Conservation (phyloP, 2,888 invertebrate genomes). For the Chrysina gloriosa region DNA sequence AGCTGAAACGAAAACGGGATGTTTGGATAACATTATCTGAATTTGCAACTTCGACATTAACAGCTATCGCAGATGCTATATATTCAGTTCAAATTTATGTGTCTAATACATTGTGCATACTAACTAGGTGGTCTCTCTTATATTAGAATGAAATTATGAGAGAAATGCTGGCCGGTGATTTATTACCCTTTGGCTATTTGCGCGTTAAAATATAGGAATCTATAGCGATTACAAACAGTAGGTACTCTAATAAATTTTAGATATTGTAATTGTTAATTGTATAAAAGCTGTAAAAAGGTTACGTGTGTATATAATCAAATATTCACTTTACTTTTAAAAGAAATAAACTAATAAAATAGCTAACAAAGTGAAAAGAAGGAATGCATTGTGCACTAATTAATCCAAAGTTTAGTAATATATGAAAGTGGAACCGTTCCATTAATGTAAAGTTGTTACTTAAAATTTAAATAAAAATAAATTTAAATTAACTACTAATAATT, state of each 20-base stretch:
- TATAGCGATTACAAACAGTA: not conserved
- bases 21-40: slow-evolving; percentile 36
- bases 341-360: no score
- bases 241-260: slow-evolving; percentile 18
- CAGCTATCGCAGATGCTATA: slow-evolving; percentile 36
- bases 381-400: no score
- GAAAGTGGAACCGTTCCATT: no score
- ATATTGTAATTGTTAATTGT: slow-evolving; percentile 3
- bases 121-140: slow-evolving; percentile 28
- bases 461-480: no score
- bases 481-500: no score
- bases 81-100: slow-evolving; percentile 33
- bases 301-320: no score
- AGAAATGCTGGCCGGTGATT: slow-evolving; percentile 22
- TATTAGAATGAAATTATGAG: slow-evolving; percentile 33
- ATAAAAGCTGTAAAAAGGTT: no score
- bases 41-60: slow-evolving; percentile 31
- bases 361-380: no score
- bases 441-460: no score
- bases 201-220: slow-evolving; percentile 5
- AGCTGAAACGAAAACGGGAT: slow-evolving; percentile 26
- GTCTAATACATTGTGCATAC: slow-evolving; percentile 37
- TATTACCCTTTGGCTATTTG: slow-evolving; percentile 10
- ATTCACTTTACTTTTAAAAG: no score
- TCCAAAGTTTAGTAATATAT: no score